Percentiles rank a stretch among this genome's conserved stretches.
phyloP scores from a whole-genome alignment of 2,113 vertebrate species.

The Plecturocebus donacophilus region DNA sequence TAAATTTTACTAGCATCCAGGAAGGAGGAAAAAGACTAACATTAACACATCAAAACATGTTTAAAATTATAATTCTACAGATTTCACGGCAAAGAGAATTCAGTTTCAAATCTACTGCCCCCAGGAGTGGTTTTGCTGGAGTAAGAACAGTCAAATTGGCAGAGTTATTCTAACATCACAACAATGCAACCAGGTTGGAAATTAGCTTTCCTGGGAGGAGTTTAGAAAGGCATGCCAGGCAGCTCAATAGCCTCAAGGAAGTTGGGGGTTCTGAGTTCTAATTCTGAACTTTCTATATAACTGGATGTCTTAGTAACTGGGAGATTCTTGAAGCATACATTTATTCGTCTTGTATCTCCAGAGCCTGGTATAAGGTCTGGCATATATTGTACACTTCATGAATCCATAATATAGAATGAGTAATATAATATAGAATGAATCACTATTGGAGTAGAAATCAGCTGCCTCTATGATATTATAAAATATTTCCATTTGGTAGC shows the following conservation, averaged over 20 bases:
- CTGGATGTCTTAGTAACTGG: neutral
- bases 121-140: neutral
- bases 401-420: neutral
- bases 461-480: neutral
- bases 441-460: neutral
- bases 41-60: conserved; percentile 58
- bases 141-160: neutral
- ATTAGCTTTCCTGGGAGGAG: neutral
- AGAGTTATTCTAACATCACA: conserved; percentile 21
- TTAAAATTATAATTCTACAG: conserved; percentile 34
- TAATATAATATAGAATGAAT: neutral
- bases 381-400: neutral
- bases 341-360: neutral
- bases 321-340: neutral
- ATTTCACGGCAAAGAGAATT: conserved; percentile 34
- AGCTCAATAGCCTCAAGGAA: neutral
- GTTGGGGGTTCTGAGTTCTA: neutral
- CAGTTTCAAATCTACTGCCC: conserved; percentile 35
- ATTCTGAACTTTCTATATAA: neutral
- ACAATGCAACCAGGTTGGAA: neutral
- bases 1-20: conserved; percentile 61
- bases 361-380: neutral
- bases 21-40: neutral
- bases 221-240: neutral
- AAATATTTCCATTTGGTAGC: neutral